These are phyloP conservation scores for Caretta caretta DNA, from an alignment of 2,113 vertebrate genomes.

Conservation along the genomic window DNA sequence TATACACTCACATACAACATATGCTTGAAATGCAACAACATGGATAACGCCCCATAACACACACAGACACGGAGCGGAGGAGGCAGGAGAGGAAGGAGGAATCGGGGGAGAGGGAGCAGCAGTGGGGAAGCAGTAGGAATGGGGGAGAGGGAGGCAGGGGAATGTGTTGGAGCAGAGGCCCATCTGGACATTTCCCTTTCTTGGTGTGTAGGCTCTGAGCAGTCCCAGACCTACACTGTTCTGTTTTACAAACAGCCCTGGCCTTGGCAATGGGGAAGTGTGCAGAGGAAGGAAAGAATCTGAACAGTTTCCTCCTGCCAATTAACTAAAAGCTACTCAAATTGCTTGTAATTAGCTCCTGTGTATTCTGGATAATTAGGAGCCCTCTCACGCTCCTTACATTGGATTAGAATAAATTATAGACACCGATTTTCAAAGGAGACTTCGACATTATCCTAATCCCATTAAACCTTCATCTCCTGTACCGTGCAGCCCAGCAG, in stretches of 20 bases:
- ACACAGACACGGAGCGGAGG: accelerated
- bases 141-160: not conserved
- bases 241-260: accelerated
- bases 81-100: accelerated
- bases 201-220: not conserved
- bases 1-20: too few relatives aligned
- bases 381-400: not conserved
- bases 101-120: accelerated
- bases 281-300: too few relatives aligned
- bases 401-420: not conserved
- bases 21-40: not conserved
- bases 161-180: too few relatives aligned
- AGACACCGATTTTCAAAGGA: not conserved
- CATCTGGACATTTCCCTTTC: not conserved
- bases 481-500: not conserved
- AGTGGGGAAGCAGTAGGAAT: not conserved
- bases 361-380: not conserved
- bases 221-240: not conserved
- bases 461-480: not conserved
- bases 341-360: not conserved
- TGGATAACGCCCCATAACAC: not conserved
- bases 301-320: not conserved
- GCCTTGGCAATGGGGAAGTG: not conserved
- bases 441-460: not conserved
- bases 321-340: not conserved